Conservation (phyloP, 2,113 vertebrate species). For the Hemibagrus wyckioides region DNA sequence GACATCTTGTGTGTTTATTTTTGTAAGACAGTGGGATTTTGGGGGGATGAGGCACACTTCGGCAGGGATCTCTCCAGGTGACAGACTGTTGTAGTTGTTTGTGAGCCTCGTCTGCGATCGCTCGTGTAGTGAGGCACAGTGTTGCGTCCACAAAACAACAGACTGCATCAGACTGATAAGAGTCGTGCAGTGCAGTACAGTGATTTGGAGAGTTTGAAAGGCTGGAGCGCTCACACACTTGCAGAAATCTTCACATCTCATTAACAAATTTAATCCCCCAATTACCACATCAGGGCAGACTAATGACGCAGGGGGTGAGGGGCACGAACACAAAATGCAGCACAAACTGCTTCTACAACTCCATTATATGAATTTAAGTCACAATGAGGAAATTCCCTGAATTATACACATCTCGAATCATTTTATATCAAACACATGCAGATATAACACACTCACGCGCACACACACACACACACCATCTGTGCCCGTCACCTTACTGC, state of each 20-base stretch:
- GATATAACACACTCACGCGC: too few relatives aligned
- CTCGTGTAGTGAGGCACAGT: not conserved
- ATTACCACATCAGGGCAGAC: slow-evolving; percentile 69
- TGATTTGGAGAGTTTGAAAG: not conserved
- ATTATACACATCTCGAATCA: slow-evolving; percentile 68
- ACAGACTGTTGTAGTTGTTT: not conserved
- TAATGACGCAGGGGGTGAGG: slow-evolving; percentile 56
- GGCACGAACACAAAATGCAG: slow-evolving; percentile 45
- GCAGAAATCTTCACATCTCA: slow-evolving; percentile 57
- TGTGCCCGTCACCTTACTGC: slow-evolving; percentile 2
- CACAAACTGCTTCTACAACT: slow-evolving; percentile 69
- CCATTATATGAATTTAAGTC: slow-evolving; percentile 70
- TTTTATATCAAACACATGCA: slow-evolving; percentile 39
- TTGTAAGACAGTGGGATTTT: not conserved
- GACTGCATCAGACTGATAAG: not conserved
- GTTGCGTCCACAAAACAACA: not conserved
- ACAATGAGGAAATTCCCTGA: slow-evolving; percentile 63
- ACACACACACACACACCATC: slow-evolving; percentile 24
- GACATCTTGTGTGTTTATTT: not conserved
- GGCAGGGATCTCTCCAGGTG: not conserved
- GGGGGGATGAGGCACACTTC: not conserved
- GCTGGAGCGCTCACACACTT: slow-evolving; percentile 30
- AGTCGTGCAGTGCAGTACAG: not conserved
- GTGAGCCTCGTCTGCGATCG: not conserved
- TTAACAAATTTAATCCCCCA: slow-evolving; percentile 71